Evolutionary conservation across 2,888 invertebrate species (phyloP), one percentile per base, ranked within the genome.

Genomic region (Agapostemon virescens): DNA sequence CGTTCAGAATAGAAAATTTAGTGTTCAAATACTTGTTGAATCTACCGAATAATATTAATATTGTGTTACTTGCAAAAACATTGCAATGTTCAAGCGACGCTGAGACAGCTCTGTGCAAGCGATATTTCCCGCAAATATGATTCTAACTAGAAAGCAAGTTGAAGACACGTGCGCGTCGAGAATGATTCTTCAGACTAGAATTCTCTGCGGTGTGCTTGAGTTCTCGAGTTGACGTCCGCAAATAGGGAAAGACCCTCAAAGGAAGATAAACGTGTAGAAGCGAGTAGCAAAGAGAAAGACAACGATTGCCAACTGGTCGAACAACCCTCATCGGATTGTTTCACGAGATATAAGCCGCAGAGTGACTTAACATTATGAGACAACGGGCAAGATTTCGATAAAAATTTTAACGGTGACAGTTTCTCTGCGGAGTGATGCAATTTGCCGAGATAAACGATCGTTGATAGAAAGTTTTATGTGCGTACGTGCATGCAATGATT

Each of bases 181-280:
- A 36, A 79, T 68, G 64, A 75, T 81, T 72, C 52, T 49, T 72
- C 45, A 58, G 61, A 49, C 61, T 69, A 63, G 55, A 83, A 83
- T 83, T 79, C 76, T 78, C 79, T 63, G 38, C 40, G 66, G 70
- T 68, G 70, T 58, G 52, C 49, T 83, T 63, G 36, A 74, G 52
- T 74, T 74, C 67, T 70, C 70, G 42, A 61, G 69, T 69, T 73
- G 75, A 79, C 55, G 72, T 79, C 67, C 70, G 38, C 79, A 71
- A 71, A 77, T 74, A 69, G 42, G 72, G 63, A 71, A 71, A 63
- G 52, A 67, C 66, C 66, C 52, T 71, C 49, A 75, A 82, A 77
- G 40, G 76, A 68, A 79, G 82, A 73, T 83, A 82, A 83, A 83
- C 79, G 68, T n/a, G 69, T 36, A 69, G 73, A 78, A 69, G 70